Conservation (phyloP, 1,140 invertebrate species). For the Polypedilum vanderplanki region DNA sequence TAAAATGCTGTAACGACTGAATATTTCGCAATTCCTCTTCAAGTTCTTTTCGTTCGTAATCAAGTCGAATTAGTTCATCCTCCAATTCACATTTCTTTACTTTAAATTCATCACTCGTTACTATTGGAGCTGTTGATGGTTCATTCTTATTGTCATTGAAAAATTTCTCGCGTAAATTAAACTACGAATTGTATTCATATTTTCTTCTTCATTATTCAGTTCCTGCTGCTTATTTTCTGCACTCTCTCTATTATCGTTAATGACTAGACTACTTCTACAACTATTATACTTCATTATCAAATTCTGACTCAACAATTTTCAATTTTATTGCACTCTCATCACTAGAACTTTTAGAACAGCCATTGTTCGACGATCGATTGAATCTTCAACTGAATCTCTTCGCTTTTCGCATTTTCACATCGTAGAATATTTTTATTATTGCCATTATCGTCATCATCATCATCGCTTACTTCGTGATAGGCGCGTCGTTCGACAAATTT, state of each 20-base stretch:
- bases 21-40: conserved; percentile 41
- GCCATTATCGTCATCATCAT: conserved; percentile 36
- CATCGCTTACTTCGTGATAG: conserved; percentile 47
- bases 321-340: conserved; percentile 39
- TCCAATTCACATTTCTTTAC: conserved; percentile 57
- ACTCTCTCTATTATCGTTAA: neutral
- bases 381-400: conserved; percentile 39
- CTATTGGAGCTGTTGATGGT: neutral
- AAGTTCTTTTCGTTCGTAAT: conserved; percentile 48
- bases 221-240: neutral
- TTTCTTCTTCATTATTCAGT: neutral
- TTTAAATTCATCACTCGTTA: neutral
- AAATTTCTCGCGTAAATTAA: neutral
- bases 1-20: conserved; percentile 38
- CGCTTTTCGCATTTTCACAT: conserved; percentile 36
- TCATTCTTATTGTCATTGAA: neutral
- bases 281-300: conserved; percentile 2
- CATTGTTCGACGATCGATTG: conserved; percentile 31
- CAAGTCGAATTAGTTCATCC: conserved; percentile 51
- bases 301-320: neutral
- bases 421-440: conserved; percentile 33
- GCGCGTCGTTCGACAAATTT: conserved; percentile 58
- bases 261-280: neutral
- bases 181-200: conserved; percentile 7
- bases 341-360: conserved; percentile 36